Conservation (phyloP, 1,140 invertebrate genomes). For the Chymomyza costata region DNA sequence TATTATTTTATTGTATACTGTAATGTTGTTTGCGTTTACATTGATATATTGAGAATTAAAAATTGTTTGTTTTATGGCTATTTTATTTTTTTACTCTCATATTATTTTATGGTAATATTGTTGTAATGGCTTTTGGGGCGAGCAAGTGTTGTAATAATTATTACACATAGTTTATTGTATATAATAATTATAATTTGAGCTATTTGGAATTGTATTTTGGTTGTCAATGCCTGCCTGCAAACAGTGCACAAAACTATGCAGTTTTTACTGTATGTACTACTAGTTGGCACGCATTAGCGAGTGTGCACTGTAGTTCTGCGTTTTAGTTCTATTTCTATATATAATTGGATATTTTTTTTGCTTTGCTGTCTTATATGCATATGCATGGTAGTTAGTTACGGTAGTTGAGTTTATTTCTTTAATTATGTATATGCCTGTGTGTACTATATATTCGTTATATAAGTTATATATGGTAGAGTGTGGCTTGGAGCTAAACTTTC, state of each 20-base stretch:
- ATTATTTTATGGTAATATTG: too few relatives aligned
- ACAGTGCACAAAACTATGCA: constrained; percentile 8
- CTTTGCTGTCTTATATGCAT: too few relatives aligned
- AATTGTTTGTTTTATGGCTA: constrained; percentile 9
- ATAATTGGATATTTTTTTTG: too few relatives aligned
- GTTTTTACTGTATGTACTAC: background rate
- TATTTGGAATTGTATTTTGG: constrained; percentile 10
- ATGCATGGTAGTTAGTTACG: too few relatives aligned
- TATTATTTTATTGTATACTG: constrained; percentile 12
- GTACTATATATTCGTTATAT: constrained; percentile 33
- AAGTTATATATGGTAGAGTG: constrained; percentile 56
- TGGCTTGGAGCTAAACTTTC: constrained; percentile 67
- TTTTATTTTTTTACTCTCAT: too few relatives aligned
- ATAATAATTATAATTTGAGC: constrained; percentile 3
- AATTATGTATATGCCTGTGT: constrained; percentile 25
- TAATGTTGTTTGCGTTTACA: constrained; percentile 14
- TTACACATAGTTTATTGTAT: background rate
- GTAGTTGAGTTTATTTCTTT: too few relatives aligned
- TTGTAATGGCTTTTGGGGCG: background rate
- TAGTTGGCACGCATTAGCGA: too few relatives aligned
- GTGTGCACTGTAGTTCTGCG: constrained; percentile 1
- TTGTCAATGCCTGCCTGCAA: too few relatives aligned
- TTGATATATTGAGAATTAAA: constrained; percentile 8
- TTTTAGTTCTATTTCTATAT: constrained; percentile 35
- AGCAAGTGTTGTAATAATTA: background rate